Evolutionary conservation across 1,140 invertebrate species (phyloP), one percentile per base, ranked within the genome.

Genomic region (Euborellia annulipes): DNA sequence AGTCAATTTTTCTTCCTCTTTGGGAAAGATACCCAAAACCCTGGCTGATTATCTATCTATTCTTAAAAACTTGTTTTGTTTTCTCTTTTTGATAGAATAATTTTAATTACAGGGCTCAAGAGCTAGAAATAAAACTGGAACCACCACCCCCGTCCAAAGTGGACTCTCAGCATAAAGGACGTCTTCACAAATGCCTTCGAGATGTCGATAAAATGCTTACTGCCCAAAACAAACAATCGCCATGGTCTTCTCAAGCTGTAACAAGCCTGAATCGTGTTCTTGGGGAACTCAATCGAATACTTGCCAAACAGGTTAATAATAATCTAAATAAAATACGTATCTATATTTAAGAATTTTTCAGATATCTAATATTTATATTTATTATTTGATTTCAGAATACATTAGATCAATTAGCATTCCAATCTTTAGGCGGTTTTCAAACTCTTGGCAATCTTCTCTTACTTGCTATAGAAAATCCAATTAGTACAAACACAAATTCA

Each of bases 151-250:
- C 55, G 18, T 43, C 50, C 7, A 55, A 58, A 20, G 41, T 62
- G 1, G 72, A 76, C 2, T 73, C 71, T 2, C 54, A 65, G 2
- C 68, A 73, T 45, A 75, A 73, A 59, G 60, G 63, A 0, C 74
- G 77, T 51, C 65, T 79, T 17, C 63, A 69, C 17, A 75, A 77
- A 48, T 67, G 73, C 50, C 55, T 80, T 1, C 72, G 73, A 53
- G 76, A 80, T 55, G 57, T 82, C 8, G 71, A 71, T 36, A 77
- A 75, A 54, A 64, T 76, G 14, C 58, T 70, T 4, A 65, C 66
- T 45, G 67, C 58, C 51, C 68, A 75, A 49, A 69, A 66, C 2
- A 70, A 69, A 51, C 23, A 6, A 27, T 6, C 23, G 23, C 11
- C 23, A 4, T 27, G 4, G 23, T 27, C 23, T 6, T 4, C 23